Conservation (phyloP, 2,888 invertebrate genomes). For the Teleogryllus oceanicus region DNA sequence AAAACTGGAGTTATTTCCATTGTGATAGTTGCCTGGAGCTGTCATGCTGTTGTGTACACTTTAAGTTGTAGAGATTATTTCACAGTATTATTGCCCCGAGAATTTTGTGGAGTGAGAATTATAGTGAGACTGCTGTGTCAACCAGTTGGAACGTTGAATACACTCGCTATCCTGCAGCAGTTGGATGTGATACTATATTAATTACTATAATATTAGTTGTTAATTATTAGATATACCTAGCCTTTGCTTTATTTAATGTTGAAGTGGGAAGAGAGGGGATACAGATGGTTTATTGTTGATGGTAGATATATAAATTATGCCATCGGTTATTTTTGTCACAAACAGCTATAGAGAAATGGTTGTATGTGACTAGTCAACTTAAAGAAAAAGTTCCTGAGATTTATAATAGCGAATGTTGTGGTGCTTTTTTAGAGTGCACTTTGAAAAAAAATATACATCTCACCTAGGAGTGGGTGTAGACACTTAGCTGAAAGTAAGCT, state of each 20-base stretch:
- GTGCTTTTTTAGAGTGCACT: conserved; percentile 38
- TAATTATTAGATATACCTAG: conserved; percentile 34
- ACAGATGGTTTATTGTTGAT: conserved; percentile 33
- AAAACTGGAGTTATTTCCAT: conserved; percentile 35
- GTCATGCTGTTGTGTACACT: conserved; percentile 30
- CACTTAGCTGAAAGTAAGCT: conserved; percentile 20
- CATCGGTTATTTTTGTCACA: conserved; percentile 36
- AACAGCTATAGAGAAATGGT: conserved; percentile 26
- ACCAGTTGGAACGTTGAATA: conserved; percentile 30
- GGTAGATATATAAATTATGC: conserved; percentile 31
- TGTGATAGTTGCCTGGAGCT: conserved; percentile 34
- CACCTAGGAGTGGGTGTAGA: background rate
- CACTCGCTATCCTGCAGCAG: conserved; percentile 33
- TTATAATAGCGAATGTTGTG: conserved; percentile 38
- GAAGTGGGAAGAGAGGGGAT: conserved; percentile 34
- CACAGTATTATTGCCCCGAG: conserved; percentile 38
- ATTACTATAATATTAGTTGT: conserved; percentile 35
- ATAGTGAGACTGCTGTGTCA: conserved; percentile 33
- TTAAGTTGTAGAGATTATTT: conserved; percentile 39
- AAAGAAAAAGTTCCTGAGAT: conserved; percentile 40
- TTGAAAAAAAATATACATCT: conserved; percentile 28
- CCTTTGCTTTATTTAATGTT: conserved; percentile 37
- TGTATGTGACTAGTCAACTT: conserved; percentile 40
- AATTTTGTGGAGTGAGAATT: conserved; percentile 34
- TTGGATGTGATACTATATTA: conserved; percentile 38